Evolutionary conservation across 23 tunicate species (phyloP), one percentile per base, ranked within the genome.

Genomic region (Corella eumyota): DNA sequence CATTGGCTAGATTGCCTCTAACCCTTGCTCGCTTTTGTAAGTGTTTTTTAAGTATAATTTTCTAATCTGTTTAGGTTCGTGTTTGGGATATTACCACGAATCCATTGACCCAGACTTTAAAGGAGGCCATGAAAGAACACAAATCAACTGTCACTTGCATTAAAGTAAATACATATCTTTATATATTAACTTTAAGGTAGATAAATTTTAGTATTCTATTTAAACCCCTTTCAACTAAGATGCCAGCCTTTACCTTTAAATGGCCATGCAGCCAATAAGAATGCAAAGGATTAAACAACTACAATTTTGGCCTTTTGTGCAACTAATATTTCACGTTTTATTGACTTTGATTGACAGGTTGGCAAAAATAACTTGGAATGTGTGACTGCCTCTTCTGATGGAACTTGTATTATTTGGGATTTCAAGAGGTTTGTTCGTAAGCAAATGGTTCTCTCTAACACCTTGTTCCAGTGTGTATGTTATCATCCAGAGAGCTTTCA

Each of bases 341-440:
- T n/a, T n/a, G n/a, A n/a, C n/a, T n/a, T n/a, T n/a, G n/a, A 33
- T 32, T 54, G 15, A 30, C 55, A 84, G 94, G 64, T 92, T 20
- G 35, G 51, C 20, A 29, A 28, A 3, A 50, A 75, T 48, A 62
- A 77, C 56, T 34, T 3, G 0, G 81, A 76, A 27, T 82, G 86
- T 46, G 93, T 83, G 19, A 72, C 98, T 4, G 92, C 98, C 30
- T 92, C 98, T 6, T 29, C 75, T 11, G 98, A 92, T 47, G 98
- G 98, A 5, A 83, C 98, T 0, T 92, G 98, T 68, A 92, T 92
- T 46, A 76, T 92, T n/a, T 92, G 98, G 98, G 93, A 83, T 54
- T 34, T 92, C 67, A 7, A 1, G 23, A 25, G 60, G 6, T 92
- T 69, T 36, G 55, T 32, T 6, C 72, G 98, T 3, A 66, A 50